These are phyloP conservation scores for Drosophila monieri DNA, from an alignment of 2,888 invertebrate genomes.

Conservation along the genomic window DNA sequence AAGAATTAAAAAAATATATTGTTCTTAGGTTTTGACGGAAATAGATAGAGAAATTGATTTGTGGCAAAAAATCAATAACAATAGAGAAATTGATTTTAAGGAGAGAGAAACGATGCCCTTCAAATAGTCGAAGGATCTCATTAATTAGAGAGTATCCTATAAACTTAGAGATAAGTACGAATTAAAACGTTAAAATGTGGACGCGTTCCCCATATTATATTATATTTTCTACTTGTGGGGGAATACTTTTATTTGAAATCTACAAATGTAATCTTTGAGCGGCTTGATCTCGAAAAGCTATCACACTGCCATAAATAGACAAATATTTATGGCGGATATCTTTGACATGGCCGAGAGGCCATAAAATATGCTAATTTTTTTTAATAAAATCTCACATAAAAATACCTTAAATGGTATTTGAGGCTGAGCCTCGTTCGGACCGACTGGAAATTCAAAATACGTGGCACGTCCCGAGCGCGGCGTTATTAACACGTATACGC, in stretches of 20 bases:
- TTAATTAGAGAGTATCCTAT: no score
- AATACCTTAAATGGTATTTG: constrained; percentile 67
- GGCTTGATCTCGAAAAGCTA: neutral
- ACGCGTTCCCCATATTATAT: no score
- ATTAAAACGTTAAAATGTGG: no score
- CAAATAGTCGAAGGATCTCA: no score
- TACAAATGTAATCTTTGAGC: neutral
- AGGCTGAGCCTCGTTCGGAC: constrained; percentile 9
- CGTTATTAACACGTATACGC: constrained; percentile 71
- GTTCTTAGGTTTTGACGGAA: no score
- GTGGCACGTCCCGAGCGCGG: constrained; percentile 67
- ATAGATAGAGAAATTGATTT: no score
- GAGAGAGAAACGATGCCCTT: no score
- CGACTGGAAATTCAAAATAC: constrained; percentile 52
- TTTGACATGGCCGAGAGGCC: constrained; percentile 33
- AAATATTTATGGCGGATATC: constrained; percentile 18
- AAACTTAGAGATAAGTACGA: neutral
- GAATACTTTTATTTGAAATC: constrained; percentile 2
- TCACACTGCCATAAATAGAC: constrained; percentile 2
- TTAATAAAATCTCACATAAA: constrained; percentile 71
- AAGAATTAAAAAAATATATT: no score
- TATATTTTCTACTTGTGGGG: no score
- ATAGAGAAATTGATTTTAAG: no score
- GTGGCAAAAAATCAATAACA: no score
- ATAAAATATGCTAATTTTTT: constrained; percentile 70